Evolutionary conservation across 2,797 vertebrate genomes (phyloP), one percentile per base, ranked within the genome.

Genomic region (Eptatretus atami): DNA sequence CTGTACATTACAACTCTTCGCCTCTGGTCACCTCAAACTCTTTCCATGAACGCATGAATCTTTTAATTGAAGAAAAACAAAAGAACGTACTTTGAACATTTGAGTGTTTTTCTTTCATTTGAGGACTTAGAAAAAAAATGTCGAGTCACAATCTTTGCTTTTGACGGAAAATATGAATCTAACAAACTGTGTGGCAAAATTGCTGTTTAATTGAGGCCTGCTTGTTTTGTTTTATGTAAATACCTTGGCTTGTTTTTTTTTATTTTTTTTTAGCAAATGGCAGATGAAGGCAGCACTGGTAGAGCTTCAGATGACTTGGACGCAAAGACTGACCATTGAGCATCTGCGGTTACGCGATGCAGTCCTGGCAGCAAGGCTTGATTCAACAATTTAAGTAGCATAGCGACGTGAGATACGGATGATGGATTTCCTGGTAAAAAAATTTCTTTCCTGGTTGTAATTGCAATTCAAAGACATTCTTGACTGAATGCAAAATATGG

Each of bases 291-390:
- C 69, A 86, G 84, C 76, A 80, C 86, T 88, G 3, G 81, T 90
- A 13, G 92, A 98, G 72, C 79, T 94, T 64, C 92, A 98, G 76
- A 96, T 98, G 92, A 85, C 86, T 77, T 98, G 70, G 90, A 98
- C 75, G 90, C 68, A 94, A 88, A 69, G 90, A 96, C 73, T 95
- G 92, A 98, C 71, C 71, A 96, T 98, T 13, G 92, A 98, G 71
- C 90, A 98, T 74, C 81, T 98, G 53, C 80, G 87, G 53, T 81
- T 79, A 1, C 82, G 83, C 66, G n/a, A 77, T 96, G 13, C 86
- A 82, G 71, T 73, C 84, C 72, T 95, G 66, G 66, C 86, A 83
- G 5, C 78, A 86, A 12, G 85, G 90, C 8, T 96, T 63, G 92
- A 98, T 67, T 84, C 81, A 1, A 80, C 65, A 96, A 86, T 57